These are phyloP conservation scores for Machimus rusticus DNA, from an alignment of 2,888 invertebrate genomes.

Conservation along the genomic window DNA sequence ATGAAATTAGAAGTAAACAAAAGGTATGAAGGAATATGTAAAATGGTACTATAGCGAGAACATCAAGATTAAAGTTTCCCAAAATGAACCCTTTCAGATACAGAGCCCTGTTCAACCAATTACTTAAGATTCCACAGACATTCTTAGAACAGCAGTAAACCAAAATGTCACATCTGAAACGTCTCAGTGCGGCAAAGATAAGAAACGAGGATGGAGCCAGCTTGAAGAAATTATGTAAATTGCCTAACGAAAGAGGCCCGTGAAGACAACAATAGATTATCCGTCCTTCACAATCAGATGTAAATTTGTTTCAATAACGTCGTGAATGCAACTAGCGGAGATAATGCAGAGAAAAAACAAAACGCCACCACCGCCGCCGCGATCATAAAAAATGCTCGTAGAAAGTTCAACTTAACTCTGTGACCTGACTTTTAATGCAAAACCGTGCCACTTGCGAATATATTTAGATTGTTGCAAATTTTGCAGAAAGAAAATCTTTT, in stretches of 20 bases:
- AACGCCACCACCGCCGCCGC: not conserved
- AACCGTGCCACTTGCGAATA: not conserved
- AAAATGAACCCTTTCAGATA: not conserved
- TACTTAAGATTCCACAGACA: not conserved
- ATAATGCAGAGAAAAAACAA: not conserved
- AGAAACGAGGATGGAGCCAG: not conserved
- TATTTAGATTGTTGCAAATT: slow-evolving; percentile 7
- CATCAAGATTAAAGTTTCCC: not conserved
- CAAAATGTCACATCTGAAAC: not conserved
- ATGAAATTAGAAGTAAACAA: not conserved
- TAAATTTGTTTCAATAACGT: slow-evolving; percentile 1
- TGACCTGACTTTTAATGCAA: slow-evolving; percentile 26
- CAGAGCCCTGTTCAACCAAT: not conserved
- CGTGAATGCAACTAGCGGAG: not conserved
- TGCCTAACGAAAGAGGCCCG: not conserved
- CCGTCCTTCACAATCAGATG: slow-evolving; percentile 22
- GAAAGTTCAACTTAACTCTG: slow-evolving; percentile 18
- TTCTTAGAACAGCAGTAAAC: not conserved
- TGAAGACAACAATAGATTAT: slow-evolving; percentile 6
- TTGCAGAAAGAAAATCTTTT: not conserved
- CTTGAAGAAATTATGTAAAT: slow-evolving; percentile 15
- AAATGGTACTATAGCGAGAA: not conserved
- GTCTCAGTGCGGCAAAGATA: not conserved
- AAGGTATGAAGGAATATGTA: not conserved
- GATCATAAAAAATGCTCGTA: not conserved